Conservation (phyloP, 2,797 vertebrate genomes). For the Ctenosaura bakeri region DNA sequence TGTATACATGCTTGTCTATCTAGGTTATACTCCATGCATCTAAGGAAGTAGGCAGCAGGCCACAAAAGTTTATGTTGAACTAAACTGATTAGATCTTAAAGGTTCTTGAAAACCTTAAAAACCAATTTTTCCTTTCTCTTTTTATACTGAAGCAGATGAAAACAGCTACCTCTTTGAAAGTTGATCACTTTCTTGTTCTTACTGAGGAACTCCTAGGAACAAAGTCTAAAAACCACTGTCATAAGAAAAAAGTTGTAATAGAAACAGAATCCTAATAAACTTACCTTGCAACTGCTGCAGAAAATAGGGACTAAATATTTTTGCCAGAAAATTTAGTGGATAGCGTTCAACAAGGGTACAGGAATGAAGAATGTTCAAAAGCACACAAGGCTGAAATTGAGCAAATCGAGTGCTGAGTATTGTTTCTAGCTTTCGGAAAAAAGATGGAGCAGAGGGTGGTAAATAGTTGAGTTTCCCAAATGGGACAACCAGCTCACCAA, state of each 20-base stretch:
- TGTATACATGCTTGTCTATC: too few relatives aligned
- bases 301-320: constrained; percentile 91
- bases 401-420: constrained; percentile 79
- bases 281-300: constrained; percentile 92
- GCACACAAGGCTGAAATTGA: constrained; percentile 85
- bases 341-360: constrained; percentile 89
- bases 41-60: too few relatives aligned
- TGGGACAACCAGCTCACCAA: constrained; percentile 83
- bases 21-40: too few relatives aligned
- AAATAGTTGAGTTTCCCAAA: constrained; percentile 91
- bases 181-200: too few relatives aligned
- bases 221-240: not conserved
- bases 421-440: constrained; percentile 90
- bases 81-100: too few relatives aligned
- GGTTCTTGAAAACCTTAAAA: too few relatives aligned
- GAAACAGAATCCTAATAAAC: not conserved
- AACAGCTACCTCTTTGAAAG: not conserved
- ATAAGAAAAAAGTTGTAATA: not conserved
- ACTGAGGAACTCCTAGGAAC: not conserved
- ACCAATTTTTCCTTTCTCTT: too few relatives aligned
- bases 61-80: too few relatives aligned
- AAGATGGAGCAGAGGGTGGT: constrained; percentile 84
- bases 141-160: too few relatives aligned
- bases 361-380: constrained; percentile 89
- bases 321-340: constrained; percentile 92